Evolutionary conservation across 2,797 vertebrate genomes (phyloP).

Genomic region (Brachyalestes nurse): DNA sequence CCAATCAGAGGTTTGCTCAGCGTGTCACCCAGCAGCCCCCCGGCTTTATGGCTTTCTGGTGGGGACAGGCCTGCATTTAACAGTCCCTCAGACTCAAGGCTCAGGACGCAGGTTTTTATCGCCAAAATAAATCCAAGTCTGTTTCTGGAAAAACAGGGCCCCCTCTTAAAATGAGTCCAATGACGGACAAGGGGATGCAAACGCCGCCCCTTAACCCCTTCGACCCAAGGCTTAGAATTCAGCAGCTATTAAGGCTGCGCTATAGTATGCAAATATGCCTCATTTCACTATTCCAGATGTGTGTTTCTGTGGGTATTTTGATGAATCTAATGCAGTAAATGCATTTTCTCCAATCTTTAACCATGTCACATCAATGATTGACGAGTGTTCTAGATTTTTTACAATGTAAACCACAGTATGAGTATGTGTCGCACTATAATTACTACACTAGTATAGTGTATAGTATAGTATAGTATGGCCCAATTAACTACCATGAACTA

Average conservation of each 20-base stretch:
- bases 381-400: no score
- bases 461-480: no score
- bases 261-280: no score
- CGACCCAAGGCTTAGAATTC: not conserved
- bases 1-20: constrained; percentile 32
- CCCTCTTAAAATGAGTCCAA: constrained; percentile 69
- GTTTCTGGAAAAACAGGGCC: constrained; percentile 63
- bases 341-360: no score
- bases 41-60: constrained; percentile 57
- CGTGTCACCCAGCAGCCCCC: constrained; percentile 32
- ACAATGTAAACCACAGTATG: no score
- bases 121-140: constrained; percentile 70
- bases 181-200: constrained; percentile 71
- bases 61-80: constrained; percentile 45
- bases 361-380: no score
- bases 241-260: not conserved
- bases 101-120: constrained; percentile 68
- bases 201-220: constrained; percentile 55
- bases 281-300: no score
- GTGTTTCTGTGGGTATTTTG: no score
- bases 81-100: constrained; percentile 50
- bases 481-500: not conserved
- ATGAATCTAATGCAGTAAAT: no score
- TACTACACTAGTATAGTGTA: no score
- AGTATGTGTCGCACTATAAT: no score